phyloP scores from a whole-genome alignment of 1,140 invertebrate genomes.

The Melipona quadrifasciata region DNA sequence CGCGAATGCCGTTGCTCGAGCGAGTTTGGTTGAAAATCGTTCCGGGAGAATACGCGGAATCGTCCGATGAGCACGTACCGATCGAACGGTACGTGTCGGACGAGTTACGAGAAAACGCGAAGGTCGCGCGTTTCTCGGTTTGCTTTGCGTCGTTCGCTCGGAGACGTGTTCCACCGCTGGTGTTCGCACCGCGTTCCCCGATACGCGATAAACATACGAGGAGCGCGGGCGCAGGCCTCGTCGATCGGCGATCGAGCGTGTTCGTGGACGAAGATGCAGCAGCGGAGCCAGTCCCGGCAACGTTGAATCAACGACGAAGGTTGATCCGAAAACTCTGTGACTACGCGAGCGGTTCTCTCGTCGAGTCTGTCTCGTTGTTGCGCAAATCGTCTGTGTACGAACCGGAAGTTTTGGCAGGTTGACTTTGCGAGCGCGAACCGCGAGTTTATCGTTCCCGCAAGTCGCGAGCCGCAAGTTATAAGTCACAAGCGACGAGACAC shows the following conservation, averaged over 20 bases:
- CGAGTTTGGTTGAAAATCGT: constrained; percentile 4
- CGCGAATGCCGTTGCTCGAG: constrained; percentile 1
- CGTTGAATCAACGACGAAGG: no score
- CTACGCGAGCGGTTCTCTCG: no score
- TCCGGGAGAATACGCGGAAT: constrained; percentile 25
- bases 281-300: no score
- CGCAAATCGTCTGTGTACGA: not conserved
- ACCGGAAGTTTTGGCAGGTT: not conserved
- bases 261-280: not conserved
- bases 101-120: constrained; percentile 13
- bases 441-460: no score
- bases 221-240: not conserved
- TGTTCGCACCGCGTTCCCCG: not conserved
- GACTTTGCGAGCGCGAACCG: not conserved
- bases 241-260: not conserved
- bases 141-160: not conserved
- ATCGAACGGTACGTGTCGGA: constrained; percentile 39
- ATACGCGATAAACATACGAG: constrained; percentile 13
- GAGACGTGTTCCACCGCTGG: constrained; percentile 6
- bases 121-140: constrained; percentile 28
- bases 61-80: constrained; percentile 37
- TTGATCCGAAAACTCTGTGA: no score
- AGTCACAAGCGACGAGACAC: not conserved
- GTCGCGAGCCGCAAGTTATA: no score
- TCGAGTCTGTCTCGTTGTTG: not conserved